Percentiles rank a stretch among this genome's conserved stretches.
Evolutionary conservation across 2,797 vertebrate species (phyloP).

Genomic region (Clarias platycephalus): DNA sequence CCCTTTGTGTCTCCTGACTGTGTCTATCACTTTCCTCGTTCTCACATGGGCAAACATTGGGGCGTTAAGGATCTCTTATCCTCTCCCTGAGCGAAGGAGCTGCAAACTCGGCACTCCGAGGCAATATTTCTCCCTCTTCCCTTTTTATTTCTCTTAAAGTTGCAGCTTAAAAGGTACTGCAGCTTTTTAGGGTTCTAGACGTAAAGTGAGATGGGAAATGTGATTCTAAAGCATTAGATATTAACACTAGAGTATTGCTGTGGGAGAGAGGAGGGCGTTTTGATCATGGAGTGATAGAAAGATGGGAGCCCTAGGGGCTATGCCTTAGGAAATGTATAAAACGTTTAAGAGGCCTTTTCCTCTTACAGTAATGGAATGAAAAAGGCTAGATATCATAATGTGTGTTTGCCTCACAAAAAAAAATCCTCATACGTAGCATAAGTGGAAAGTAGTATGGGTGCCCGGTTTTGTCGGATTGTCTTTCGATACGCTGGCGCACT

Average conservation of each 20-base stretch:
- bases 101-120: conserved; percentile 63
- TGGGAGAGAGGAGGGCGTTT: conserved; percentile 47
- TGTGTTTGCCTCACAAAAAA: conserved; percentile 70
- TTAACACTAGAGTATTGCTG: conserved; percentile 61
- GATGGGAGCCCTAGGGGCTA: conserved; percentile 69
- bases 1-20: conserved; percentile 40
- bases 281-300: conserved; percentile 60
- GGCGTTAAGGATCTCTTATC: conserved; percentile 59
- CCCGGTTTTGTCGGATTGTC: conserved; percentile 27
- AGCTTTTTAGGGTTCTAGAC: conserved; percentile 69
- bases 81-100: conserved; percentile 56
- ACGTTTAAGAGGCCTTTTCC: conserved; percentile 69
- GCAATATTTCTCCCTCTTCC: conserved; percentile 57
- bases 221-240: conserved; percentile 77
- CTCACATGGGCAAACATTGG: conserved; percentile 59
- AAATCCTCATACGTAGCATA: conserved; percentile 54
- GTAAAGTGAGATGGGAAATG: conserved; percentile 76
- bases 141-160: conserved; percentile 71
- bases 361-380: conserved; percentile 75
- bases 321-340: conserved; percentile 76
- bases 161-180: conserved; percentile 67
- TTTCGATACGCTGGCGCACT: conserved; percentile 41
- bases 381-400: conserved; percentile 66
- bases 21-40: conserved; percentile 56
- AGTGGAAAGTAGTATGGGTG: conserved; percentile 52